Evolutionary conservation across 2,888 invertebrate species (phyloP).

Genomic region (Adelphocoris suturalis): DNA sequence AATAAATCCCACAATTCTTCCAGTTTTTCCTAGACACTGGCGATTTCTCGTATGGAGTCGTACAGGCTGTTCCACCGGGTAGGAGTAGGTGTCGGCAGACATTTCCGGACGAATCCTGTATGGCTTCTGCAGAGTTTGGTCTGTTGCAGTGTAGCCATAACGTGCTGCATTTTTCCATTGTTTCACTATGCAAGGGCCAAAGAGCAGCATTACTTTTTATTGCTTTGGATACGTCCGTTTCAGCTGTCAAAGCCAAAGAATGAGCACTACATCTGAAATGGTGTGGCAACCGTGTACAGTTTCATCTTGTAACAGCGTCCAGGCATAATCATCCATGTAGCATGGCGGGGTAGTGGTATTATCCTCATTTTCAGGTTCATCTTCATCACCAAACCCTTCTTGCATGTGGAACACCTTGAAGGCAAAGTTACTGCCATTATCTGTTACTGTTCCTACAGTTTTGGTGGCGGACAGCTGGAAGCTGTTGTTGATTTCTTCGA

Average conservation of each 20-base stretch:
- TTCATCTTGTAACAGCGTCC: too few relatives aligned
- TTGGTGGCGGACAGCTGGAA: too few relatives aligned
- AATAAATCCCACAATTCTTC: constrained; percentile 33
- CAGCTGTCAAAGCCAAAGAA: constrained; percentile 42
- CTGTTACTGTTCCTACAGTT: too few relatives aligned
- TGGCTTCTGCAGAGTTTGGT: constrained; percentile 52
- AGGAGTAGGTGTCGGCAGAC: constrained; percentile 37
- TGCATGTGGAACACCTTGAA: too few relatives aligned
- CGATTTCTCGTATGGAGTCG: constrained; percentile 51
- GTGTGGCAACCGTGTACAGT: too few relatives aligned
- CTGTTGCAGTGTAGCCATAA: constrained; percentile 38
- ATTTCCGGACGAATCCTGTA: constrained; percentile 45
- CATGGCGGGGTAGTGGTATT: too few relatives aligned
- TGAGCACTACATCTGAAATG: constrained; percentile 58
- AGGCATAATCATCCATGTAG: too few relatives aligned
- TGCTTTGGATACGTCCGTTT: constrained; percentile 40
- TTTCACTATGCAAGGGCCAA: background rate
- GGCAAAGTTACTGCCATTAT: too few relatives aligned
- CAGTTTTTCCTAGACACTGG: constrained; percentile 15
- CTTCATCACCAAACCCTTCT: too few relatives aligned
- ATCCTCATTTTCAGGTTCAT: too few relatives aligned
- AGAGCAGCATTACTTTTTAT: background rate
- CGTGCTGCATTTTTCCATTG: constrained; percentile 53
- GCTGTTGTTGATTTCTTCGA: too few relatives aligned
- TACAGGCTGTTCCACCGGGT: constrained; percentile 61